These are phyloP conservation scores for Sitta europaea DNA, from an alignment of 2,113 vertebrate species.

Conservation along the genomic window DNA sequence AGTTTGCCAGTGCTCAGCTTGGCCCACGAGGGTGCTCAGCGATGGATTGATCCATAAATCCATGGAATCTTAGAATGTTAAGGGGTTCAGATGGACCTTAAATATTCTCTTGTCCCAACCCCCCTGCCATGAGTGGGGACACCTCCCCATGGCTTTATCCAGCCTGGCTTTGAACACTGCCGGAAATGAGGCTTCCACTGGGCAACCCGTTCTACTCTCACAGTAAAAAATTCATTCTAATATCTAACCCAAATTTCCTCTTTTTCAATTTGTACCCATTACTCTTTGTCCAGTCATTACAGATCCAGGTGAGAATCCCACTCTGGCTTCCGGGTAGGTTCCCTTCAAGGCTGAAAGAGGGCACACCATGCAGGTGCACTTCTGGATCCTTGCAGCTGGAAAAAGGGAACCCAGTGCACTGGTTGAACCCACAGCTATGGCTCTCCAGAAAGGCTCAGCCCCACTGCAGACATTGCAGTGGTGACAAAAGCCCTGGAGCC, in stretches of 20 bases:
- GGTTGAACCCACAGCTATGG: not conserved
- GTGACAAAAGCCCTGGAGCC: not conserved
- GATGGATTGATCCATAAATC: not conserved
- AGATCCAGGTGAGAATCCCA: not conserved
- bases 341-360: not conserved
- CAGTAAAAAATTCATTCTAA: too few species aligned
- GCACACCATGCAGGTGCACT: not conserved
- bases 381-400: not conserved
- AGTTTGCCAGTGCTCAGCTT: not conserved
- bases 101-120: not conserved
- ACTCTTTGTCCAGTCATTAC: not conserved
- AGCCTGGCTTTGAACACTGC: not conserved
- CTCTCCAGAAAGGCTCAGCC: not conserved
- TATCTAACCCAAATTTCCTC: not conserved
- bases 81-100: not conserved
- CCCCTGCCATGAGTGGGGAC: not conserved
- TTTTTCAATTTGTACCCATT: not conserved
- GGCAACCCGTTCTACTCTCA: not conserved
- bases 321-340: not conserved
- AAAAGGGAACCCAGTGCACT: not conserved
- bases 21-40: not conserved
- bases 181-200: not conserved
- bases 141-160: not conserved
- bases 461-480: not conserved
- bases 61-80: too few species aligned